These are phyloP conservation scores for Stegastes partitus DNA, from an alignment of 2,113 vertebrate species.

Conservation along the genomic window DNA sequence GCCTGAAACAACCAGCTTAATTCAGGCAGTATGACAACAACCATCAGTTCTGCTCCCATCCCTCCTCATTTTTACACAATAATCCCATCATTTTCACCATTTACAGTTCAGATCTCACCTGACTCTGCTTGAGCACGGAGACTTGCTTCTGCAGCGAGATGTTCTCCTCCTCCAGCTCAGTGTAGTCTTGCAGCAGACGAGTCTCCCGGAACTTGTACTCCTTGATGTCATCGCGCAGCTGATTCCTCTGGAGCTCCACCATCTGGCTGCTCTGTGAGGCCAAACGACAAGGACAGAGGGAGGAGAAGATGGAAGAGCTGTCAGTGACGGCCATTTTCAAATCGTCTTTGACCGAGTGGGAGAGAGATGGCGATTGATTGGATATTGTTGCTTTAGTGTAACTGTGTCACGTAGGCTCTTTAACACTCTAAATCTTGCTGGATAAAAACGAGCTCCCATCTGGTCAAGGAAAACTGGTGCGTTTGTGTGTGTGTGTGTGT, in stretches of 20 bases:
- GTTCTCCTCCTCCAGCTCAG: slow-evolving; percentile 98
- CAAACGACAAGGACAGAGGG: background rate
- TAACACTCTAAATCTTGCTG: slow-evolving; percentile 43
- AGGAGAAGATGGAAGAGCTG: slow-evolving; percentile 25
- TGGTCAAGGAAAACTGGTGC: slow-evolving; percentile 18
- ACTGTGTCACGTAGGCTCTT: slow-evolving; percentile 36
- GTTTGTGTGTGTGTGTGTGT: slow-evolving; percentile 10
- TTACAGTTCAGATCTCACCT: slow-evolving; percentile 85
- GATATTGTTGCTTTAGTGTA: slow-evolving; percentile 40
- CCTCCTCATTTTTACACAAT: background rate
- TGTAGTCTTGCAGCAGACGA: slow-evolving; percentile 96
- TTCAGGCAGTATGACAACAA: slow-evolving; percentile 4
- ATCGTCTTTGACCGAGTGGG: slow-evolving; percentile 23
- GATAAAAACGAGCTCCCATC: slow-evolving; percentile 53
- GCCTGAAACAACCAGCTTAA: slow-evolving; percentile 34
- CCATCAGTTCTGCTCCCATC: background rate
- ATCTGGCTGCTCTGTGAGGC: slow-evolving; percentile 89
- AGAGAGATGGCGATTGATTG: slow-evolving; percentile 31
- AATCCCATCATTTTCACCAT: background rate
- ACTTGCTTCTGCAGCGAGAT: slow-evolving; percentile 99
- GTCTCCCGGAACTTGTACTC: slow-evolving; percentile 97
- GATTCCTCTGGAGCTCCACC: slow-evolving; percentile 92
- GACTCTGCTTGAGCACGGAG: slow-evolving; percentile 94
- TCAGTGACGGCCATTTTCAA: slow-evolving; percentile 29
- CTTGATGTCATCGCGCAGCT: slow-evolving; percentile 96